Base-by-base conservation (phyloP, 1,140 invertebrate genomes). In the Cotesia chilonis region DNA sequence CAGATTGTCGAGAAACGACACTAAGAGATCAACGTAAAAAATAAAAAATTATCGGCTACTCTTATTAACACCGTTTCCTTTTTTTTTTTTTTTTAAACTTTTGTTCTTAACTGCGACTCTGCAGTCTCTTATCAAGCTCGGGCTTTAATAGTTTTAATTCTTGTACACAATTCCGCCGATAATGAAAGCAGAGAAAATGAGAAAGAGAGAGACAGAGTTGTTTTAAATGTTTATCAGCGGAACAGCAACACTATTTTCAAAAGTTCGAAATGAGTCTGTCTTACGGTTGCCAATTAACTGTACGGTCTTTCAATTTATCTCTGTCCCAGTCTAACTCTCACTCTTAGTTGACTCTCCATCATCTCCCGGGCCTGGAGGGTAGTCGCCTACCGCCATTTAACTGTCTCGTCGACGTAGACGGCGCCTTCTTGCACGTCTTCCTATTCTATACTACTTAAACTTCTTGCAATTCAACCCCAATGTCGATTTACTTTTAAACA, bases 401-500 rank as follows among this genome's bases (percentile, higher is more conserved):
- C 54, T 55, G 54, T 55, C 54, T 55, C n/a, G 54, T 55, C 17
- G 54, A 14, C 54, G 54, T 55, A 55, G 17, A 17, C 54, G 54
- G 54, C 54, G 54, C 54, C 54, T 55, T 55, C n/a, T 17, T 55
- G 12, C 54, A 55, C 54, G 12, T 55, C 54, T 55, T 55, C n/a
- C 54, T 55, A 55, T 55, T 55, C 17, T 20, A 14, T 55, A 55
- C 17, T 20, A 59, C 14, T 59, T 59, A 9, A 59, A 28, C 17
- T 28, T 28, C 57, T 59, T 47, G 41, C 41, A 47, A 47, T 47
- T 47, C 57, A 59, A 55, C 54, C 12, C n/a, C 12, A 55, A 14
- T 14, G n/a, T 17, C 57, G 57, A 59, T 59, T 59, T 59, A 59
- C 57, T 59, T 59, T 59, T 28, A 59, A 59, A 59, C 57, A 59